Percentiles rank a stretch among this genome's conserved stretches.
phyloP scores from a whole-genome alignment of 2,797 vertebrate species.

The Hypotaenidia okinawae region DNA sequence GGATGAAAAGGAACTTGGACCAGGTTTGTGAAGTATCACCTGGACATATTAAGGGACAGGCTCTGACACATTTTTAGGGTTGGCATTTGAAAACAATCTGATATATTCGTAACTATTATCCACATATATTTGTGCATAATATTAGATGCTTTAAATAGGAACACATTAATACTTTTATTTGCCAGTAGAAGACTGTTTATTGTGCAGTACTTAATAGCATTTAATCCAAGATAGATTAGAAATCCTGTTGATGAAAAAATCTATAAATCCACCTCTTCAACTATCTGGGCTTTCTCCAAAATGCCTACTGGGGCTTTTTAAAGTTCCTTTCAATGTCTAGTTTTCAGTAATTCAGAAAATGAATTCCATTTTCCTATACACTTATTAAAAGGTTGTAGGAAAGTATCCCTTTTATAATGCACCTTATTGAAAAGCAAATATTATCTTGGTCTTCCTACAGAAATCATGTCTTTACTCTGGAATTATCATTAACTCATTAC shows the following conservation, averaged over 20 bases:
- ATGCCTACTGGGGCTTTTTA: background rate
- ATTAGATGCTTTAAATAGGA: background rate
- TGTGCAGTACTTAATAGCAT: background rate
- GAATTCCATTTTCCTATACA: background rate
- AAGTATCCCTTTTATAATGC: background rate
- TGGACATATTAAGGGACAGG: background rate
- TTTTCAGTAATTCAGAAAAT: background rate
- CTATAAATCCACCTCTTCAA: background rate
- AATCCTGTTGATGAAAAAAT: background rate
- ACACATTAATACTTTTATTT: background rate
- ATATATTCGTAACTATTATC: background rate
- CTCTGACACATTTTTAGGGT: background rate
- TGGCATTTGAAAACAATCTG: background rate
- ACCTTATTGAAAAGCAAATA: conserved; percentile 3
- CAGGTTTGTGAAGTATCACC: background rate
- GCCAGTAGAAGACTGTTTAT: background rate
- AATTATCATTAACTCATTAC: background rate
- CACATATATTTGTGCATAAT: background rate
- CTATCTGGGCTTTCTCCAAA: background rate
- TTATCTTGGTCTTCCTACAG: background rate
- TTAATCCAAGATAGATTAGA: background rate
- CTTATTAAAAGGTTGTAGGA: background rate
- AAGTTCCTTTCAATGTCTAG: background rate
- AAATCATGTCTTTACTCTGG: background rate
- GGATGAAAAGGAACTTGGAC: background rate